Evolutionary conservation across 2,113 vertebrate species (phyloP).

Genomic region (Micromys minutus): DNA sequence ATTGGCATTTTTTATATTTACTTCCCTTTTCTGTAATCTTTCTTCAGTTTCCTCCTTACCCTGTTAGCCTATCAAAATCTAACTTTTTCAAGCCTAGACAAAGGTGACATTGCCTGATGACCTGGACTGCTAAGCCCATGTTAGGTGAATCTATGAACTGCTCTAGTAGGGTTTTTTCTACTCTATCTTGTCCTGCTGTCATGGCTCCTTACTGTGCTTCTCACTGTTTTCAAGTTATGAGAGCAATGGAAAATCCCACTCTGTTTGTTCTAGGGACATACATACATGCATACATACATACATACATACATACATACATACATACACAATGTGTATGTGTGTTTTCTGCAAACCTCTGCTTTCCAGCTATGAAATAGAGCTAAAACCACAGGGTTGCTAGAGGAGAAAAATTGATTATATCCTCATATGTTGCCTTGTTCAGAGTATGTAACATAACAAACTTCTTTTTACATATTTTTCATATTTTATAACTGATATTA

Average conservation of each 20-base stretch:
- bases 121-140: background rate
- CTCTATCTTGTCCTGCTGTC: background rate
- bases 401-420: background rate
- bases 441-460: background rate
- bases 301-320: background rate
- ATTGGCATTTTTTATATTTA: background rate
- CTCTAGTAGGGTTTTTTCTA: background rate
- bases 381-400: background rate
- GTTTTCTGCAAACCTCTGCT: background rate
- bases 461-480: background rate
- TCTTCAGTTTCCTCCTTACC: background rate
- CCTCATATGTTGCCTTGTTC: background rate
- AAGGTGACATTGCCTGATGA: background rate
- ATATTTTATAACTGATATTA: background rate
- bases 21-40: background rate
- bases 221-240: background rate
- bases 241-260: background rate
- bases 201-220: background rate
- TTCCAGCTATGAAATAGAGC: background rate
- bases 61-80: background rate
- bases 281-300: background rate
- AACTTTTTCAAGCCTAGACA: background rate
- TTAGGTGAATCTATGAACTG: background rate
- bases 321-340: no score
- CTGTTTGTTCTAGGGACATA: background rate